phyloP scores from a whole-genome alignment of 2,888 invertebrate genomes.

The Suillia variegata region DNA sequence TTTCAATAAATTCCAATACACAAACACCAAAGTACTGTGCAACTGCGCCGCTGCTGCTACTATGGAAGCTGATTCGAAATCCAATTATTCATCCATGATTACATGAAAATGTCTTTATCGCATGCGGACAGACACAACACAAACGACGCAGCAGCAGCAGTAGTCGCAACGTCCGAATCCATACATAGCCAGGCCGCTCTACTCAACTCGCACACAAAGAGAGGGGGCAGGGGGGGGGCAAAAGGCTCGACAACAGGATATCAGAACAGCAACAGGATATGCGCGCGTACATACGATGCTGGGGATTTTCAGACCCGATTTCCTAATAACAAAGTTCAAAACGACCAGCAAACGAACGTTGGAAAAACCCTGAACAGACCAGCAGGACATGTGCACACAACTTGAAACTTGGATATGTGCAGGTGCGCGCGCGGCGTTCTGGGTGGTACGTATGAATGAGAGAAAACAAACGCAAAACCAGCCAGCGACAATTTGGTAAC shows the following conservation, averaged over 20 bases:
- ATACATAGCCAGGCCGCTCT: too few relatives aligned
- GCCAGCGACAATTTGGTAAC: neutral
- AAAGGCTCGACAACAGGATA: conserved; percentile 9
- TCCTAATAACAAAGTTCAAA: neutral
- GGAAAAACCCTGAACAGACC: neutral
- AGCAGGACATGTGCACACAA: neutral
- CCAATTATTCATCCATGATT: conserved; percentile 45
- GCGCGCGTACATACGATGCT: too few relatives aligned
- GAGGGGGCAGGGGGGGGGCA: neutral
- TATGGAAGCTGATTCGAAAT: conserved; percentile 32
- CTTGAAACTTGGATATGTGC: too few relatives aligned
- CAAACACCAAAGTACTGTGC: neutral
- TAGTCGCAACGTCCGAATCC: neutral
- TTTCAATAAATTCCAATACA: neutral
- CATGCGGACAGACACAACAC: conserved; percentile 26
- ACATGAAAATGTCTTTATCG: conserved; percentile 42
- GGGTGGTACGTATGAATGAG: too few relatives aligned
- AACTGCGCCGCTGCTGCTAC: neutral
- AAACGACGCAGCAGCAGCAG: conserved; percentile 1
- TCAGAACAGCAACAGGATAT: conserved; percentile 10
- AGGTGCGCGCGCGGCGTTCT: too few relatives aligned
- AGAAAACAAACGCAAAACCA: too few relatives aligned
- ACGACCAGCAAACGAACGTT: too few relatives aligned
- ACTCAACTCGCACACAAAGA: neutral
- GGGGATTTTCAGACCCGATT: too few relatives aligned